Percentiles rank a stretch among this genome's conserved stretches.
These are phyloP conservation scores for Gallirallus australis DNA, from an alignment of 2,797 vertebrate genomes.

Conservation along the genomic window DNA sequence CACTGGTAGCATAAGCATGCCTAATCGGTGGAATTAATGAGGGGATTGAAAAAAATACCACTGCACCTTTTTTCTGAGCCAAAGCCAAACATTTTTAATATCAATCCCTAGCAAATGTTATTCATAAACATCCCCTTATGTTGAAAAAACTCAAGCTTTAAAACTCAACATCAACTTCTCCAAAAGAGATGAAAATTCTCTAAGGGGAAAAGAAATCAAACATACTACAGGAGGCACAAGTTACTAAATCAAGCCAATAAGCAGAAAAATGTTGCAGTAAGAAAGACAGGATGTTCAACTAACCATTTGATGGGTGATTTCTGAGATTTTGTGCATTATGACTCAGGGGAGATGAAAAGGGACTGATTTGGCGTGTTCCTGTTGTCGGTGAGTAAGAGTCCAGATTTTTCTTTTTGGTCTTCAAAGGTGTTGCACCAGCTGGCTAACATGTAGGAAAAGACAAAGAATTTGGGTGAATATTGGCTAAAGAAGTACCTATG, in stretches of 20 bases:
- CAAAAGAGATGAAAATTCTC: constrained; percentile 14
- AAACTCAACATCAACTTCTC: neutral
- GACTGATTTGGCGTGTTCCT: constrained; percentile 75
- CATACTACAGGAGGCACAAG: neutral
- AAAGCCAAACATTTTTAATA: constrained; percentile 46
- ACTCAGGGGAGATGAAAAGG: constrained; percentile 41
- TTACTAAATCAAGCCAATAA: constrained; percentile 39
- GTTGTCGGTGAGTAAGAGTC: constrained; percentile 76
- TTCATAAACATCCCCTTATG: constrained; percentile 14
- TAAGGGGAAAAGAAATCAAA: neutral
- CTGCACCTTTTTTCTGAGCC: neutral
- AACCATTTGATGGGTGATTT: constrained; percentile 63
- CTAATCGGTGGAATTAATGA: neutral
- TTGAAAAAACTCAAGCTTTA: neutral
- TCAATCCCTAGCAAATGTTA: neutral
- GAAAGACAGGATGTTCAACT: constrained; percentile 58
- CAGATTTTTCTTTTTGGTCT: neutral
- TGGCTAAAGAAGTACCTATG: neutral
- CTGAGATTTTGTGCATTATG: neutral
- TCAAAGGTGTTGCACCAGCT: neutral
- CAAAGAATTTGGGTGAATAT: neutral
- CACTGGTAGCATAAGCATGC: neutral
- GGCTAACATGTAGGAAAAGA: constrained; percentile 30
- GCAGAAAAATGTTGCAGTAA: constrained; percentile 16
- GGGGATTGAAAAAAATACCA: neutral